A percentile compares a stretch with the other conserved stretches of the same genome.
Conservation (phyloP, 64 coral and sea anemone genomes). For the Montipora capricornis region DNA sequence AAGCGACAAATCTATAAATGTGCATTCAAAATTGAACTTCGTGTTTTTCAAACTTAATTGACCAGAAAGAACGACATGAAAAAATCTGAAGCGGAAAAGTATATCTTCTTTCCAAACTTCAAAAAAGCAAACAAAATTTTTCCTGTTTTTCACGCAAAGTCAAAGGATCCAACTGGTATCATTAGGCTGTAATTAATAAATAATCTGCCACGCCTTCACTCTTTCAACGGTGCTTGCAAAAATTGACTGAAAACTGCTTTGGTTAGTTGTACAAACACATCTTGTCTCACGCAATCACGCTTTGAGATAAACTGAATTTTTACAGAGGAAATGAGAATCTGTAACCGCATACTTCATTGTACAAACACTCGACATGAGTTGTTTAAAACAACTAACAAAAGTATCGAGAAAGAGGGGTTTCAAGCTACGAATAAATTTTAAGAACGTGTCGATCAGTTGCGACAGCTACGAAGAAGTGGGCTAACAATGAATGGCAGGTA, state of each 20-base stretch:
- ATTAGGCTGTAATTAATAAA: slow-evolving; percentile 12
- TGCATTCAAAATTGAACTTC: background rate
- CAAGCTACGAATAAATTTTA: background rate
- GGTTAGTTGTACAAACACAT: too few relatives aligned
- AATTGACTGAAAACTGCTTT: background rate
- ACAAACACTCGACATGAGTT: background rate
- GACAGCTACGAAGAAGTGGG: background rate
- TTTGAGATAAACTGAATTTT: too few relatives aligned
- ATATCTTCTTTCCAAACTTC: background rate
- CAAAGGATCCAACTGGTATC: background rate
- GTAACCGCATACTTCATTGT: background rate
- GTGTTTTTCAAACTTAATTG: background rate
- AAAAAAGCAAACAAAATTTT: background rate
- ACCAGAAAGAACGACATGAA: background rate
- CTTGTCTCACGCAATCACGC: too few relatives aligned
- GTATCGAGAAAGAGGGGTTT: background rate
- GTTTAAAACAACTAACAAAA: background rate
- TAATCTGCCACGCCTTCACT: background rate
- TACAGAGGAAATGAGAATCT: background rate
- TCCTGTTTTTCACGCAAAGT: background rate
- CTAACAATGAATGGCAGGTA: slow-evolving; percentile 18
- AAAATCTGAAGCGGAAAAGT: background rate
- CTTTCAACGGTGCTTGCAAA: slow-evolving; percentile 1
- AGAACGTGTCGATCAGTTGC: background rate
- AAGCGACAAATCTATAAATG: background rate